phyloP scores from a whole-genome alignment of 2,888 invertebrate genomes.

The Nezara viridula region DNA sequence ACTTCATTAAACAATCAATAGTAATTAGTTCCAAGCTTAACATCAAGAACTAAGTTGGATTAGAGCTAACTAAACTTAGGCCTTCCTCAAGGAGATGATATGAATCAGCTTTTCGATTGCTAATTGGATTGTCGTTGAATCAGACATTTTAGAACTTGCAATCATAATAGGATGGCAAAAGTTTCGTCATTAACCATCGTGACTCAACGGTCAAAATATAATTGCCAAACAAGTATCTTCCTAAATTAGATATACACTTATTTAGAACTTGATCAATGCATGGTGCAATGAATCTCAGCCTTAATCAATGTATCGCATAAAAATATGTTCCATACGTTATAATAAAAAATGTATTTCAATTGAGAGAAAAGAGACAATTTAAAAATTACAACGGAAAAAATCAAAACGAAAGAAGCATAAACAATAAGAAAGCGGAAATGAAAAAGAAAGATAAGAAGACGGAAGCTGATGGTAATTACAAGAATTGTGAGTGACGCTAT shows the following conservation, averaged over 20 bases:
- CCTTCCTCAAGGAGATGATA: background rate
- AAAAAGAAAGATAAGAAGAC: background rate
- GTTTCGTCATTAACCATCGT: background rate
- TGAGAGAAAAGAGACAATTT: too few species aligned
- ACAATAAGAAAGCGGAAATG: background rate
- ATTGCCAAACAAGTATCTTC: too few species aligned
- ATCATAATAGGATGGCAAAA: background rate
- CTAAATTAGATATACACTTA: too few species aligned
- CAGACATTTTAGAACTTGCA: background rate
- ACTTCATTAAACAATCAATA: background rate
- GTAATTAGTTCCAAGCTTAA: background rate
- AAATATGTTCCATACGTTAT: too few species aligned
- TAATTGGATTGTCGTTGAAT: background rate
- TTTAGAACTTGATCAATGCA: too few species aligned
- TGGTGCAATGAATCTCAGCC: too few species aligned
- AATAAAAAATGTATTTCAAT: too few species aligned
- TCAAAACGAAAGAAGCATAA: too few species aligned
- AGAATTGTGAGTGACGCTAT: constrained; percentile 40
- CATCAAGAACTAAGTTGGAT: background rate
- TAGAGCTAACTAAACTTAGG: background rate
- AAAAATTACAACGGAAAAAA: background rate
- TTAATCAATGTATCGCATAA: too few species aligned
- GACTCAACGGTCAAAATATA: too few species aligned
- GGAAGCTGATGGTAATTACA: constrained; percentile 31
- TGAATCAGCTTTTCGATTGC: background rate